Percentiles rank a stretch among this genome's conserved stretches.
Conservation (phyloP, 2,888 invertebrate genomes). For the Xestia xanthographa region DNA sequence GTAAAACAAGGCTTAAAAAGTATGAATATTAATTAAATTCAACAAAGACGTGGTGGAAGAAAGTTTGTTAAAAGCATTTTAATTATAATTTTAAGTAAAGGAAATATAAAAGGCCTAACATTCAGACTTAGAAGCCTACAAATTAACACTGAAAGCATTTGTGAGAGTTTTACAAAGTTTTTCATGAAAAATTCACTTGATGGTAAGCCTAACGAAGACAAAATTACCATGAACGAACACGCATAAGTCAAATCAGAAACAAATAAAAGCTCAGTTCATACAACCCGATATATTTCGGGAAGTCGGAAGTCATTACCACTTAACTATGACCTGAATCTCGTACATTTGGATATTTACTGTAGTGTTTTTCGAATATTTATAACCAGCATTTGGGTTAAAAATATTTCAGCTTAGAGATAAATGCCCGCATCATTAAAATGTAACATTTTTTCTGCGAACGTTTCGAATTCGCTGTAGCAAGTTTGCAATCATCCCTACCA, state of each 20-base stretch:
- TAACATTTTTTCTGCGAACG: slow-evolving; percentile 5
- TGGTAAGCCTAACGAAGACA: slow-evolving; percentile 22
- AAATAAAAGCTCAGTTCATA: slow-evolving; percentile 57
- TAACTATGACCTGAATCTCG: slow-evolving; percentile 51
- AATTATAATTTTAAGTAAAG: slow-evolving; percentile 32
- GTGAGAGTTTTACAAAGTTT: slow-evolving; percentile 4
- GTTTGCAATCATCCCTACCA: slow-evolving; percentile 4
- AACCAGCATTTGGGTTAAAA: slow-evolving; percentile 35
- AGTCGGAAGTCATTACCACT: slow-evolving; percentile 62
- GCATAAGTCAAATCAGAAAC: slow-evolving; percentile 60
- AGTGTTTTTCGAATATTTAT: slow-evolving; percentile 39
- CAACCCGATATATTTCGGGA: slow-evolving; percentile 57
- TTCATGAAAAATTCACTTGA: not conserved
- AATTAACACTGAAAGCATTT: slow-evolving; percentile 16
- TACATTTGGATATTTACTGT: slow-evolving; percentile 42
- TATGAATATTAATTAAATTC: slow-evolving; percentile 35
- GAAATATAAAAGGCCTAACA: slow-evolving; percentile 29
- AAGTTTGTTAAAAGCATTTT: slow-evolving; percentile 49
- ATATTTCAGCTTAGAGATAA: slow-evolving; percentile 31
- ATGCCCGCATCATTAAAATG: slow-evolving; percentile 39
- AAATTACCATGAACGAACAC: slow-evolving; percentile 53
- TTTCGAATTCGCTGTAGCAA: slow-evolving; percentile 12
- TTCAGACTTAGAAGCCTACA: not conserved
- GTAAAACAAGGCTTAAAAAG: slow-evolving; percentile 20
- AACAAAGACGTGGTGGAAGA: slow-evolving; percentile 27